Evolutionary conservation across 1,140 invertebrate genomes (phyloP).

Genomic region (Papilio helenus): DNA sequence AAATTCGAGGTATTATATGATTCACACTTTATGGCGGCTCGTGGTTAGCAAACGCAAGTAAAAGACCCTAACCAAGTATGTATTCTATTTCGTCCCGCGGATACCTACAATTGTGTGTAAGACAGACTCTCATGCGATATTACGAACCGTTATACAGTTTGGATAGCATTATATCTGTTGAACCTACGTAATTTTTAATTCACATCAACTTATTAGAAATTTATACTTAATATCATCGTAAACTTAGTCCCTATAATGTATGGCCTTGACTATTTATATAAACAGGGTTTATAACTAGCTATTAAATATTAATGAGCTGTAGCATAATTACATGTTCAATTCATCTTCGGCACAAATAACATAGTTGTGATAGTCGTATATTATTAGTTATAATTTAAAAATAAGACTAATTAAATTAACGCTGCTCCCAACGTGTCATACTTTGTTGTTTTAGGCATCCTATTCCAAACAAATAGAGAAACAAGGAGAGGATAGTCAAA

Average conservation of each 20-base stretch:
- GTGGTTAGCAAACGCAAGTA: background rate
- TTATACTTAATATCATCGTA: background rate
- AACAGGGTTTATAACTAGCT: background rate
- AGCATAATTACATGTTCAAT: background rate
- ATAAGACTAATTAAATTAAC: background rate
- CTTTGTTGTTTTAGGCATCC: no score
- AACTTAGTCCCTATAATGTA: background rate
- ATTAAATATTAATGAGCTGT: background rate
- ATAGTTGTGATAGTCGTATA: background rate
- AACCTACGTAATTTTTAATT: background rate
- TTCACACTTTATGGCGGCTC: no score
- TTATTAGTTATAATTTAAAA: background rate
- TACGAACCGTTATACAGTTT: background rate
- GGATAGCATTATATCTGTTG: background rate
- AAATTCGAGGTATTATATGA: no score
- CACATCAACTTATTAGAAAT: background rate
- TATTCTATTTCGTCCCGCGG: no score
- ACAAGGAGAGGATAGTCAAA: no score
- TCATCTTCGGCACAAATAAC: background rate
- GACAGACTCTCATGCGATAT: background rate
- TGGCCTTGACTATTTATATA: background rate
- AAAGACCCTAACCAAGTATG: no score
- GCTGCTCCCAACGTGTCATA: no score
- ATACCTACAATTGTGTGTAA: no score
- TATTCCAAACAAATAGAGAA: no score